These are phyloP conservation scores for Oceanodroma leucorhoa DNA, from an alignment of 2,797 vertebrate species.

Conservation along the genomic window DNA sequence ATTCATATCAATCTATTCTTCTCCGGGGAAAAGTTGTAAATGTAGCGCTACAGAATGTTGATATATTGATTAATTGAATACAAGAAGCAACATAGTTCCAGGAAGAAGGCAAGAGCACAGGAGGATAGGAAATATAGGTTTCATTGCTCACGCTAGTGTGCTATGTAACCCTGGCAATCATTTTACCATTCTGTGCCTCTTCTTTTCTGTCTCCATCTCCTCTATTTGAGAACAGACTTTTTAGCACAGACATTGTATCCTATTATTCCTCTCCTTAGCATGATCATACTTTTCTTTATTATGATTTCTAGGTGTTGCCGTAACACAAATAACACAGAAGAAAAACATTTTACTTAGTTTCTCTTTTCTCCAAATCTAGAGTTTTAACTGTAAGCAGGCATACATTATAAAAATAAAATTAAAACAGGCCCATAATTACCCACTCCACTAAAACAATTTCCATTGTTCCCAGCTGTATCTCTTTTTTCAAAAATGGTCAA, in stretches of 20 bases:
- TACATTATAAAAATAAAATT: not conserved
- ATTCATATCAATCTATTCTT: not conserved
- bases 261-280: not conserved
- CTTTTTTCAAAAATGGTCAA: not conserved
- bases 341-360: not conserved
- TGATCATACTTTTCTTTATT: not conserved
- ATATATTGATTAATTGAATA: not conserved
- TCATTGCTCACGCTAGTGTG: fast-evolving
- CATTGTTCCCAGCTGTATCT: not conserved
- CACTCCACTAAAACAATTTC: not conserved
- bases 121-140: not conserved
- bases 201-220: not conserved
- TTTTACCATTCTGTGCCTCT: not conserved
- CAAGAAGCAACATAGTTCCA: not conserved
- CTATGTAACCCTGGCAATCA: not conserved
- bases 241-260: not conserved
- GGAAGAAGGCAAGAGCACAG: not conserved
- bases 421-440: not conserved
- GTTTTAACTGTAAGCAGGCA: not conserved
- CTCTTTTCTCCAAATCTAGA: not conserved
- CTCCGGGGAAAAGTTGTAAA: not conserved
- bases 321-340: not conserved
- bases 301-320: not conserved
- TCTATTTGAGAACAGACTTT: not conserved
- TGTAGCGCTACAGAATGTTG: not conserved